Evolutionary conservation across 1,140 invertebrate genomes (phyloP).

Genomic region (Bombyx mori): ASM3026992v2 NC_085116.1:15722001-15722500

Average conservation of each 20-base stretch:
- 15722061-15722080: no score
- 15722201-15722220: conserved; percentile 18
- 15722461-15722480: neutral
- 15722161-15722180: no score
- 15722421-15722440: conserved; percentile 24
- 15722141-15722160: no score
- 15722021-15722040: no score
- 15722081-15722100: no score
- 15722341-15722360: conserved; percentile 16
- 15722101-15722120: no score
- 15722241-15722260: conserved; percentile 52
- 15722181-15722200: conserved; percentile 12
- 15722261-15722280: conserved; percentile 20
- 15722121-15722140: no score
- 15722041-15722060: no score
- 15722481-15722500: no score
- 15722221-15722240: conserved; percentile 33
- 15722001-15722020: no score
- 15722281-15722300: conserved; percentile 40
- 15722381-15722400: conserved; percentile 36
- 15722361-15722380: conserved; percentile 29
- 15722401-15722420: conserved; percentile 28
- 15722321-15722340: conserved; percentile 34
- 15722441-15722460: conserved; percentile 8
- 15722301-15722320: conserved; percentile 37